A percentile compares a stretch with the other conserved stretches of the same genome.
Conservation (phyloP, 2,113 vertebrate genomes). For the Centropristis striata region DNA sequence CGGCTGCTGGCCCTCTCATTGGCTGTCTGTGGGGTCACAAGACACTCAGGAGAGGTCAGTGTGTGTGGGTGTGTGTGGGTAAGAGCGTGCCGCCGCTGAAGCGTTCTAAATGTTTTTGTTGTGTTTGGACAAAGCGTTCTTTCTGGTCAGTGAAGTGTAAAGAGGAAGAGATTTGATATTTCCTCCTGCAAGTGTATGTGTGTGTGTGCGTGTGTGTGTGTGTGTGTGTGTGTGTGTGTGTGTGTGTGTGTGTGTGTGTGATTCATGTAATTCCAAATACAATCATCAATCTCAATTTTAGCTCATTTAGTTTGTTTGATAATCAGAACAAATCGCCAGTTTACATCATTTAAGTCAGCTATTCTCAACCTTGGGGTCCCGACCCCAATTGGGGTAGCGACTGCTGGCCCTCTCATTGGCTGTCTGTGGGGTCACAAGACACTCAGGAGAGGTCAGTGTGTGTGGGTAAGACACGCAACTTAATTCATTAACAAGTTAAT, state of each 20-base stretch:
- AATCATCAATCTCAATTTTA: not conserved
- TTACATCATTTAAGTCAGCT: too few relatives aligned
- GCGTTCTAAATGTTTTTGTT: slow-evolving; percentile 31
- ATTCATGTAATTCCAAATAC: too few relatives aligned
- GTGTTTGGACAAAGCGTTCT: slow-evolving; percentile 42
- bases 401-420: slow-evolving; percentile 24
- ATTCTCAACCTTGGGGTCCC: too few relatives aligned
- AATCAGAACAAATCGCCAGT: too few relatives aligned
- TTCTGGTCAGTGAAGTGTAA: not conserved
- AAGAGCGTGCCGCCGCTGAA: slow-evolving; percentile 29
- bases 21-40: not conserved
- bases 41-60: slow-evolving; percentile 13
- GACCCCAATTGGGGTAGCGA: too few relatives aligned
- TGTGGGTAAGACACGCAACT: too few relatives aligned
- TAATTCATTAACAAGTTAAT: too few relatives aligned
- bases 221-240: slow-evolving; percentile 6
- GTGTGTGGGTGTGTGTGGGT: slow-evolving; percentile 10
- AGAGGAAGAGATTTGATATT: slow-evolving; percentile 26
- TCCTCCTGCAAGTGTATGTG: not conserved
- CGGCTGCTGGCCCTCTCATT: not conserved
- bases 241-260: too few relatives aligned
- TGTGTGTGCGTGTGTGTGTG: slow-evolving; percentile 8
- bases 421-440: not conserved
- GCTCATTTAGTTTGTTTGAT: too few relatives aligned
- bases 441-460: slow-evolving; percentile 16